Evolutionary conservation across 2,888 invertebrate genomes (phyloP), one percentile per base, ranked within the genome.

Genomic region (Choreutis nemorana): DNA sequence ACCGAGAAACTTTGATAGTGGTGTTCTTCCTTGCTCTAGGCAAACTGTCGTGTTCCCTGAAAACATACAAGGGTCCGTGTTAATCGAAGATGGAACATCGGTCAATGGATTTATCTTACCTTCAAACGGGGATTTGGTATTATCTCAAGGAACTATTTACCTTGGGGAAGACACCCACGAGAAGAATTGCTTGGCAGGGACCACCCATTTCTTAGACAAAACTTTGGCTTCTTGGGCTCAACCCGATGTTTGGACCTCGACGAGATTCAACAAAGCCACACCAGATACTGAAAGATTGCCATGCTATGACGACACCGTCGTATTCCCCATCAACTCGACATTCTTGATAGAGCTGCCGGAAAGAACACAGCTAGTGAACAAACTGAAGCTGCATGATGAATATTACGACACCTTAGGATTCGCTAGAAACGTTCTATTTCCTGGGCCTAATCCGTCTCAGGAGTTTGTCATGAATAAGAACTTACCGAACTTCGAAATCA

Each of bases 201-300:
- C 62, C 23, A 44, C 56, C 2, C 59, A 62, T 36, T 73, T 64
- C 30, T 35, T 58, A 18, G 65, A 68, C 18, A 63, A 56, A 26
- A 45, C 57, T 1, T 39, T 44, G 2, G 55, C 58, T 2, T 45
- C 57, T 2, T 78, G 81, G 81, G 42, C 45, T 2, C 57, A 73
- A 42, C 62, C 73, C 0, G 62, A 63, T 24, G 71, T 64, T 8
- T 82, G 82, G 82, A 56, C 49, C 9, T 70, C 68, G 0, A 37
- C 58, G 1, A 58, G 45, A 24, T 68, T 70, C 27, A 80, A 68
- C 33, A 56, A 64, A 34, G 82, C 81, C 1, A 67, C 79, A 3
- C 82, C 82, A 1, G 75, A 81, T 39, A 50, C 66, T 1, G 79
- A 81, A 34, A 60, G 70, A 37, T 39, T 80, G 2, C 82, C 82